phyloP scores from a whole-genome alignment of 2,113 vertebrate species.

The Potamarius usumacintae region DNA sequence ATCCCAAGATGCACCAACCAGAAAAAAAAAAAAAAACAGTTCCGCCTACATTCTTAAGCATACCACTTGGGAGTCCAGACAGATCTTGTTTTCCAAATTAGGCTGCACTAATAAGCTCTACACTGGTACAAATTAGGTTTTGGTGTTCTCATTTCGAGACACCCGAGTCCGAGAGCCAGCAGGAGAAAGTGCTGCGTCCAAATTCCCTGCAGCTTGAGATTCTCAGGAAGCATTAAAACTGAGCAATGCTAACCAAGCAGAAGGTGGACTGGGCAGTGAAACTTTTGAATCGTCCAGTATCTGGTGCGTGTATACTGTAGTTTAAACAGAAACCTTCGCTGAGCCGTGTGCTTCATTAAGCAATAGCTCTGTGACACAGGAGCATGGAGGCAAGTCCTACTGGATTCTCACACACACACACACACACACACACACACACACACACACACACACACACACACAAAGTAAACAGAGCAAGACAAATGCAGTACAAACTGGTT shows the following conservation, averaged over 20 bases:
- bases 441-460: neutral
- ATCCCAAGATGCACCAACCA: neutral
- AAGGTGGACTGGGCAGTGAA: constrained; percentile 19
- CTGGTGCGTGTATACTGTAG: neutral
- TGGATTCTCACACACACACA: constrained; percentile 18
- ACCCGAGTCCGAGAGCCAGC: neutral
- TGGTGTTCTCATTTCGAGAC: neutral
- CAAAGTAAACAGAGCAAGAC: constrained; percentile 56
- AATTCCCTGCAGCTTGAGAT: constrained; percentile 1
- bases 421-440: neutral
- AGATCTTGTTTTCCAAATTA: neutral
- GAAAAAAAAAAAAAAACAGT: neutral
- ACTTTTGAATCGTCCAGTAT: constrained; percentile 12
- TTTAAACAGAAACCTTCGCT: neutral
- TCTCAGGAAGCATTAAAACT: constrained; percentile 11
- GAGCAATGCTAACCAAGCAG: constrained; percentile 18
- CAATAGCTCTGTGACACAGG: neutral
- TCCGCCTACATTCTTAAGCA: neutral
- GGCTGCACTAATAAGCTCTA: neutral
- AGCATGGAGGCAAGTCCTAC: constrained; percentile 23
- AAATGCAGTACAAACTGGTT: constrained; percentile 69
- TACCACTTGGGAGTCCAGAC: neutral
- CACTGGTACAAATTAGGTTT: neutral
- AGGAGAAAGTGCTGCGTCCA: neutral
- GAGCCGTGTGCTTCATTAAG: neutral